Evolutionary conservation across 2,888 invertebrate species (phyloP), one percentile per base, ranked within the genome.

Genomic region (Sthenelais limicola): DNA sequence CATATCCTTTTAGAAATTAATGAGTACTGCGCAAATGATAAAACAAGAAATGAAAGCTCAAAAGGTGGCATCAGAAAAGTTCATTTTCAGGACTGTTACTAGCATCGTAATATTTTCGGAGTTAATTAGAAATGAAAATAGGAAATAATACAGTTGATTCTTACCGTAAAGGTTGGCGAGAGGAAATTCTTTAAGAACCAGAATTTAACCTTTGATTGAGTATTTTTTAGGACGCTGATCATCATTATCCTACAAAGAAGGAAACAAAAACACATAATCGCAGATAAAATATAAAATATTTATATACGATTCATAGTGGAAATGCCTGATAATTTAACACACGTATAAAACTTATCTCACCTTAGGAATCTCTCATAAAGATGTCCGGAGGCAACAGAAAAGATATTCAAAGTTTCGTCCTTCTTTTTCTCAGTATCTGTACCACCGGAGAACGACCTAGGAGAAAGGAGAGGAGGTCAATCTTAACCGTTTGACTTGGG

Each of bases 111-210:
- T n/a, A n/a, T n/a, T n/a, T n/a, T n/a, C n/a, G n/a, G n/a, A n/a
- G n/a, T n/a, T n/a, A n/a, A n/a, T n/a, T n/a, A n/a, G n/a, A n/a
- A n/a, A n/a, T n/a, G n/a, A n/a, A n/a, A n/a, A n/a, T n/a, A n/a
- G n/a, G n/a, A n/a, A n/a, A n/a, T n/a, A n/a, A n/a, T n/a, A n/a
- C n/a, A n/a, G n/a, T n/a, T n/a, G n/a, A 1, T 33, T 72, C 82
- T 82, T 87, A 94, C 94, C 91, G 95, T 97, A 75, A 99, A 92
- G 74, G 95, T 94, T 0, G 99, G 99, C 15, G 98, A 99, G 18
- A 99, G 90, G 87, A 98, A 99, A 89, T 99, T 99, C 89, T 99
- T 99, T 77, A 99, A 90, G 88, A 99, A 98, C 99, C 99, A 99
- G 90, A 99, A 99, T 88, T 99, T 99, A 38, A 99, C 98, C 72